phyloP scores from a whole-genome alignment of 2,888 invertebrate species.

The Stenurella melanura region DNA sequence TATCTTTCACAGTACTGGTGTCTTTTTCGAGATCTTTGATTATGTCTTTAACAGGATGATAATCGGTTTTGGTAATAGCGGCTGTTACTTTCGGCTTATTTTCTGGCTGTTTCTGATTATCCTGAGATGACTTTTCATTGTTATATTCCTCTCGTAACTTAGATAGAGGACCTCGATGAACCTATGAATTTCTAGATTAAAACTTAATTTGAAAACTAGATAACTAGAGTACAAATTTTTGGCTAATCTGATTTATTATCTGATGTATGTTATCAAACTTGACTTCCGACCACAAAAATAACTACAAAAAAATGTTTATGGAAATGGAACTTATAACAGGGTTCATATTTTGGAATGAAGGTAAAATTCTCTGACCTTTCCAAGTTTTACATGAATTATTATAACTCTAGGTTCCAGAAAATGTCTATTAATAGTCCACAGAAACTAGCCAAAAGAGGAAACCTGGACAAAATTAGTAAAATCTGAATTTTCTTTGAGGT shows the following conservation, averaged over 20 bases:
- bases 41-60: conserved; percentile 75
- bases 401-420: too few species aligned
- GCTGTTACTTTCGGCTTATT: conserved; percentile 71
- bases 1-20: conserved; percentile 43
- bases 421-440: too few species aligned
- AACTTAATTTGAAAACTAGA: background rate
- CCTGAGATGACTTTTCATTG: conserved; percentile 68
- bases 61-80: conserved; percentile 74
- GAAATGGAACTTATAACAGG: too few species aligned
- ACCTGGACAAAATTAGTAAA: too few species aligned
- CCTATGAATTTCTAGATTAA: conserved; percentile 68
- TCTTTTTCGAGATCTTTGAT: conserved; percentile 79
- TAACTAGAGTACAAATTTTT: background rate
- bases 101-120: conserved; percentile 70
- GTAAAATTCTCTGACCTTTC: too few species aligned
- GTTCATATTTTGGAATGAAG: too few species aligned
- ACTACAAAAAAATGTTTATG: too few species aligned
- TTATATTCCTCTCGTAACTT: conserved; percentile 73
- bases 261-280: too few species aligned
- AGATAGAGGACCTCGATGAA: conserved; percentile 77
- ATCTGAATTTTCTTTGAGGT: too few species aligned
- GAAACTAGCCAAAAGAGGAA: too few species aligned
- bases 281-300: too few species aligned
- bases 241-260: conserved; percentile 20
- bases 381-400: too few species aligned